These are phyloP conservation scores for Blomia tropicalis DNA, from an alignment of 2,888 invertebrate species.

Conservation along the genomic window DNA sequence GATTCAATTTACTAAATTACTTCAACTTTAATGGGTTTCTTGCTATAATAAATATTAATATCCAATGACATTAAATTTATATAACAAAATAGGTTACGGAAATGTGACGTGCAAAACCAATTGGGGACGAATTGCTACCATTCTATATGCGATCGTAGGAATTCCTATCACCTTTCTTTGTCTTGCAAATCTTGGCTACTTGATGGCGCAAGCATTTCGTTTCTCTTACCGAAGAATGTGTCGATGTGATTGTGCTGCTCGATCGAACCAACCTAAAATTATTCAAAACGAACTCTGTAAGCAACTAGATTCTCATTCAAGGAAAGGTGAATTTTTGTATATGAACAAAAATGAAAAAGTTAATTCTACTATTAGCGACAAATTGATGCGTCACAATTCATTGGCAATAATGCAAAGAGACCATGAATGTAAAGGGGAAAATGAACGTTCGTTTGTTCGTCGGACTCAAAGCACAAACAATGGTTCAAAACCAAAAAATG, in stretches of 20 bases:
- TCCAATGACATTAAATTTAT: too few relatives aligned
- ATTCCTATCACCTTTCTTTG: conserved; percentile 73
- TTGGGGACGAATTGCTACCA: conserved; percentile 63
- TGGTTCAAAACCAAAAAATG: not conserved
- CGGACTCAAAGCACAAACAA: not conserved
- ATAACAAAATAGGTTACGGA: conserved; percentile 51
- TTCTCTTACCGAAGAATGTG: conserved; percentile 47
- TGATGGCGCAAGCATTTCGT: conserved; percentile 58
- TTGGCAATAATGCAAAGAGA: not conserved
- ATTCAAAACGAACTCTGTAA: too few relatives aligned
- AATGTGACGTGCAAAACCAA: conserved; percentile 67
- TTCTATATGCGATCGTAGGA: conserved; percentile 68
- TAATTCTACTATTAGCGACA: not conserved
- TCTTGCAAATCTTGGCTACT: conserved; percentile 62
- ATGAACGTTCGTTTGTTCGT: not conserved
- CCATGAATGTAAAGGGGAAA: not conserved
- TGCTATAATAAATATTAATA: not conserved
- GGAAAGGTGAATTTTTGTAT: not conserved
- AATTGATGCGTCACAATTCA: not conserved
- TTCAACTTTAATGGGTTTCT: not conserved
- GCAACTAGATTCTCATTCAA: not conserved
- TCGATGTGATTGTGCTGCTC: conserved; percentile 25
- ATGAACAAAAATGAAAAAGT: not conserved
- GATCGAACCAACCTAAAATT: conserved; percentile 18
- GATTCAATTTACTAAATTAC: not conserved